A percentile compares a stretch with the other conserved stretches of the same genome.
Conservation (phyloP, 2,888 invertebrate genomes). For the Leptopilina myrica region DNA sequence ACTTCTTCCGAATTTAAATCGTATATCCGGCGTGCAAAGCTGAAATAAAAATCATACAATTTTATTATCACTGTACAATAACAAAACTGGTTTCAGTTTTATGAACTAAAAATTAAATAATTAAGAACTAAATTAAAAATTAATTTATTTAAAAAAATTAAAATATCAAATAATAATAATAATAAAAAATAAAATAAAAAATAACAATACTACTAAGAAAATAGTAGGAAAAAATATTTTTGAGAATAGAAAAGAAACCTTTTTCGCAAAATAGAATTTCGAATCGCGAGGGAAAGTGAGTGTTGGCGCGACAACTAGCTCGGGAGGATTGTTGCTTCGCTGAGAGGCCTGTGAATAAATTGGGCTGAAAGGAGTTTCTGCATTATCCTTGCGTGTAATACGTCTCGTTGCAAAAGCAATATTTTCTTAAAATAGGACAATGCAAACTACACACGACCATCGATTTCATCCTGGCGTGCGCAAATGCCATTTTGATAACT, state of each 20-base stretch:
- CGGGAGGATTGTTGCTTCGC: background rate
- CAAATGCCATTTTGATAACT: slow-evolving; percentile 25
- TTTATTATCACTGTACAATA: background rate
- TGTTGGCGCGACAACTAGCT: background rate
- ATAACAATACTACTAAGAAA: background rate
- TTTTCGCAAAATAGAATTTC: too few species aligned
- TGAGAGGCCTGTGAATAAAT: background rate
- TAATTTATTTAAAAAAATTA: too few species aligned
- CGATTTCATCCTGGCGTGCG: slow-evolving; percentile 30
- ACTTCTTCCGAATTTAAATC: slow-evolving; percentile 74
- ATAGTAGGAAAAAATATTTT: too few species aligned
- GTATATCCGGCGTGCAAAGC: slow-evolving; percentile 67
- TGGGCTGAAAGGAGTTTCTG: slow-evolving; percentile 6
- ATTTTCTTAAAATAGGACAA: slow-evolving; percentile 28
- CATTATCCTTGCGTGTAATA: slow-evolving; percentile 19
- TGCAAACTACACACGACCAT: slow-evolving; percentile 3
- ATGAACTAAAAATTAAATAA: slow-evolving; percentile 25
- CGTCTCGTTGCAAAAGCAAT: slow-evolving; percentile 19
- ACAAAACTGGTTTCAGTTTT: slow-evolving; percentile 3
- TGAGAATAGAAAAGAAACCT: too few species aligned
- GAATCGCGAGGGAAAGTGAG: background rate
- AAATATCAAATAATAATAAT: too few species aligned
- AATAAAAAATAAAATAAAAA: background rate
- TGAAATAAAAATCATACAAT: slow-evolving; percentile 44
- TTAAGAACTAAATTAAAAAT: background rate